Evolutionary conservation across 2,797 vertebrate genomes (phyloP).

Genomic region (Serranus cabrilla): DNA sequence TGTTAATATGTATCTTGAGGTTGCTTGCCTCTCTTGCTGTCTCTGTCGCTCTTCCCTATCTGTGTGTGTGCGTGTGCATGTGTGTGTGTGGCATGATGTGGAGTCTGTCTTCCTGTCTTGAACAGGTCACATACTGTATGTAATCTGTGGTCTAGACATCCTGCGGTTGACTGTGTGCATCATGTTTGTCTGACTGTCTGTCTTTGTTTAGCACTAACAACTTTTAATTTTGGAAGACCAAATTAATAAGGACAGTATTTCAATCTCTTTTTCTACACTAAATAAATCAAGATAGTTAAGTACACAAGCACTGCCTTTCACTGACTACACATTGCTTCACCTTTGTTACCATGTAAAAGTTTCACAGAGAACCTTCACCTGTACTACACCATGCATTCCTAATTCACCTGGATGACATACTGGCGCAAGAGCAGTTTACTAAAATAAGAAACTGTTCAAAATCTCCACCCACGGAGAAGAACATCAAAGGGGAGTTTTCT

Average conservation of each 20-base stretch:
- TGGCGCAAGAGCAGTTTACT: not conserved
- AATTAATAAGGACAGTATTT: conserved; percentile 12
- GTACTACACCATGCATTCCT: not conserved
- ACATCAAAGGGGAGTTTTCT: conserved; percentile 52
- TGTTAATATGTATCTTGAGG: conserved; percentile 61
- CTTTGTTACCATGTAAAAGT: not conserved
- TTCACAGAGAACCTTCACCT: not conserved
- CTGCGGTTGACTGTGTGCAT: conserved; percentile 45
- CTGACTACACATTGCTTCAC: not conserved
- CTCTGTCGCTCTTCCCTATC: conserved; percentile 17
- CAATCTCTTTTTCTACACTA: not conserved
- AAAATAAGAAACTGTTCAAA: conserved; percentile 31
- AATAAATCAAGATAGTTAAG: not conserved
- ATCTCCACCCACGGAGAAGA: conserved; percentile 44
- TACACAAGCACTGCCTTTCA: not conserved
- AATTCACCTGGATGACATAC: conserved; percentile 20
- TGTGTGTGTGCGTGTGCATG: conserved; percentile 1
- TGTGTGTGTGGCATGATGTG: conserved; percentile 38
- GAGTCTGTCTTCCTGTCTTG: conserved; percentile 35
- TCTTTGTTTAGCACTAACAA: not conserved
- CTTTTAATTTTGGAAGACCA: conserved; percentile 1
- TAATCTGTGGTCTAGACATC: conserved; percentile 71
- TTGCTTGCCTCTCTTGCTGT: conserved; percentile 38
- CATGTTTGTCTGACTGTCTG: conserved; percentile 44
- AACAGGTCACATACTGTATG: conserved; percentile 49